Conservation (phyloP, 2,113 vertebrate genomes). For the Phalacrocorax aristotelis region DNA sequence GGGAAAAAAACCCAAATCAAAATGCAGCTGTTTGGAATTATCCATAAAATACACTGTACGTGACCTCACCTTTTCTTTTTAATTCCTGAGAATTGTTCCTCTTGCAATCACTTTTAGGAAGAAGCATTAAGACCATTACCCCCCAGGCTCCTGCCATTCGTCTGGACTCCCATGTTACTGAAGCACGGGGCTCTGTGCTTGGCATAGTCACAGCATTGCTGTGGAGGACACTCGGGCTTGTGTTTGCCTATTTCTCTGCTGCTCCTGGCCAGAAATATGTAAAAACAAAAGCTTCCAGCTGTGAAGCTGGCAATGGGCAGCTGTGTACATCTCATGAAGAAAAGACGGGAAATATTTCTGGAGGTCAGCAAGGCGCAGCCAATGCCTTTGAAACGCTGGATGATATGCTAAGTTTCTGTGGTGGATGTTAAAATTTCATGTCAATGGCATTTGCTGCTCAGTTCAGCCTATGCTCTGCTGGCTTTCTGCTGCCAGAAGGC, state of each 20-base stretch:
- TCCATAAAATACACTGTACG: neutral
- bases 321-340: neutral
- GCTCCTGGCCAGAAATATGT: neutral
- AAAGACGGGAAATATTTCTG: neutral
- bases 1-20: fast-evolving
- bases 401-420: neutral
- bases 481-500: neutral
- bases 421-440: neutral
- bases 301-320: neutral
- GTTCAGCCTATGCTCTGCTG: neutral
- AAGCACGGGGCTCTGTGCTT: neutral
- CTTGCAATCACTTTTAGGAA: neutral
- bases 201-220: neutral
- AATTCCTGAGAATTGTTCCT: neutral
- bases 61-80: neutral
- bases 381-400: neutral
- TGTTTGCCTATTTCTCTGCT: neutral
- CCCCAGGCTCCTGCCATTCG: neutral
- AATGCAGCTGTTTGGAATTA: neutral
- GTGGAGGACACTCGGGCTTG: neutral
- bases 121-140: fast-evolving
- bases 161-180: neutral
- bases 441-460: neutral
- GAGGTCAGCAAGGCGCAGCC: neutral
- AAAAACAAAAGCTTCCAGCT: fast-evolving